Evolutionary conservation across 1,140 invertebrate genomes (phyloP), one percentile per base, ranked within the genome.

Genomic region (Spodoptera litura): DNA sequence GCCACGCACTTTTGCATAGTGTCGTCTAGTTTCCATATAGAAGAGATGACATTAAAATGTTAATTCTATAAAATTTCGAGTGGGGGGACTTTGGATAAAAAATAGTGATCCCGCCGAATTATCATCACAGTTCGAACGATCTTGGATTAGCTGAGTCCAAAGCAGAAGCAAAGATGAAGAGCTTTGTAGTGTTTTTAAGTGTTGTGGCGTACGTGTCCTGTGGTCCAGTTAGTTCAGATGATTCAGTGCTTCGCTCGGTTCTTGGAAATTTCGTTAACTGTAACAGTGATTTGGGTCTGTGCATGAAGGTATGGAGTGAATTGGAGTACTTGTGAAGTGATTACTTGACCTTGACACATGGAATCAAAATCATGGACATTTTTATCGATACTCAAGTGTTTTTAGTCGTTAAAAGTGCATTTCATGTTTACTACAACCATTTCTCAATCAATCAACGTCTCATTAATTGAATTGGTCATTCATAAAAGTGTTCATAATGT

Each of bases 31-130:
- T 88, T 89, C 81, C 85, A 87, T 86, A 87, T 64, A 10, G 59
- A 38, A 84, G 85, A 85, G 66, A 91, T 91, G 84, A 87, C 83
- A 87, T 89, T 88, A 92, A 91, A 90, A 93, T 93, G 91, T 90
- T 89, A 92, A 94, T 93, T 85, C 82, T 77, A 70, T 73, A 88
- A 86, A 87, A 81, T 71, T 31, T 53, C 75, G 84, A 92, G 91
- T 92, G 91, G 93, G 92, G 93, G 87, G 81, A 83, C 80, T 89
- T 89, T 85, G 87, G 87, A 92, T 93, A 92, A 94, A 93, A 78
- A 75, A 94, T 91, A 92, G 86, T 91, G 87, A 90, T 89, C 86
- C 88, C 87, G 87, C 87, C 85, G 86, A 84, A 72, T 81, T 71
- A 72, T 82, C 83, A 91, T 85, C 92, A 93, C 85, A 93, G 91